Evolutionary conservation across 2,888 invertebrate genomes (phyloP).

Genomic region (Branchipolynoe longqiensis): DNA sequence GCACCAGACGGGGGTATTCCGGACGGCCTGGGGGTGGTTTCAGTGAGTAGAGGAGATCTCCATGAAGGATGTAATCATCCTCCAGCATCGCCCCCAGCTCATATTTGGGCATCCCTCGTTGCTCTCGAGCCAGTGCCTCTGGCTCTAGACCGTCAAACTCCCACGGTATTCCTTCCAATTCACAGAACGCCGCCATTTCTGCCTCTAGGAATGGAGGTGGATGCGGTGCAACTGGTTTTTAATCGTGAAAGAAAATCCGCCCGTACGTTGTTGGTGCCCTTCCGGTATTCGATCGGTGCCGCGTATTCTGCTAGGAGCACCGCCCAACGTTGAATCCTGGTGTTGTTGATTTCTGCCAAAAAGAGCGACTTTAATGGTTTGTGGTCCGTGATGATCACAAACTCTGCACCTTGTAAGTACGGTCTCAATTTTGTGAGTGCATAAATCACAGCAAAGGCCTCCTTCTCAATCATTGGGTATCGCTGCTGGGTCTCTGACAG

Average conservation of each 20-base stretch:
- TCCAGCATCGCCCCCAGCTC: neutral
- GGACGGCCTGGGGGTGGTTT: neutral
- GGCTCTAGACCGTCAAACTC: neutral
- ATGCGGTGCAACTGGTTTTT: neutral
- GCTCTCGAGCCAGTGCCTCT: slow-evolving; percentile 9
- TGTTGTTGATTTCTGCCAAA: slow-evolving; percentile 58
- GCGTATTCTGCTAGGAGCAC: slow-evolving; percentile 63
- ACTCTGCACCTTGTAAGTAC: slow-evolving; percentile 58
- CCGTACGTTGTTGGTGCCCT: slow-evolving; percentile 59
- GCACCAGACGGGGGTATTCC: slow-evolving; percentile 43
- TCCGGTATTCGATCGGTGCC: slow-evolving; percentile 57
- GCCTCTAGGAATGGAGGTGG: neutral
- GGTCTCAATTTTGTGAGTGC: slow-evolving; percentile 54
- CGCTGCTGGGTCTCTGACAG: slow-evolving; percentile 31
- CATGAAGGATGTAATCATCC: slow-evolving; percentile 14
- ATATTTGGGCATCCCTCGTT: slow-evolving; percentile 17
- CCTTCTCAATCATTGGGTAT: slow-evolving; percentile 48
- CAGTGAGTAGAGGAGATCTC: slow-evolving; percentile 15
- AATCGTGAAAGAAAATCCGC: slow-evolving; percentile 59
- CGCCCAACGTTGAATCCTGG: slow-evolving; percentile 63
- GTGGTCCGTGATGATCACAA: slow-evolving; percentile 55
- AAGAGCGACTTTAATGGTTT: slow-evolving; percentile 60
- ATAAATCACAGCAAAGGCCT: slow-evolving; percentile 50
- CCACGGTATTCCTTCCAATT: neutral
- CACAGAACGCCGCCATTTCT: neutral